Evolutionary conservation across 2,113 vertebrate species (phyloP).

Genomic region (Strix uralensis): DNA sequence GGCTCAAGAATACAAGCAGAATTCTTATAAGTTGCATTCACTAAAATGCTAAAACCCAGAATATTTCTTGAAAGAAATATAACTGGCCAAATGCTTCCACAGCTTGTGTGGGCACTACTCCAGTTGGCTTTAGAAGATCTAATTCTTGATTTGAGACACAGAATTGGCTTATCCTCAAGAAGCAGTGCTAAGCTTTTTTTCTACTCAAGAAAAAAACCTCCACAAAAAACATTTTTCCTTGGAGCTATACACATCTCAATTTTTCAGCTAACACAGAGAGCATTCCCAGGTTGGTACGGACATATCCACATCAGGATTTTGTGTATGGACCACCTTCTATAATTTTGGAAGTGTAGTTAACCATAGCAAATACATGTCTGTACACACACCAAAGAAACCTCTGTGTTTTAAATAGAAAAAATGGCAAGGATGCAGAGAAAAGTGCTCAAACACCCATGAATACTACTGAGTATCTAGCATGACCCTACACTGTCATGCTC

Average conservation of each 20-base stretch:
- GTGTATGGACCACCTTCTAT: not conserved
- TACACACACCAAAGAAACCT: not conserved
- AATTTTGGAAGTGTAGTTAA: not conserved
- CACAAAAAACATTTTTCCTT: not conserved
- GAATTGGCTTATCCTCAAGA: not conserved
- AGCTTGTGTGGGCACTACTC: not conserved
- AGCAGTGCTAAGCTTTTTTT: not conserved
- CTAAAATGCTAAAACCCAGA: not conserved
- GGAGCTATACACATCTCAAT: not conserved
- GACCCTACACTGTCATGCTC: not conserved
- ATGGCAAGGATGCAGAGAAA: not conserved
- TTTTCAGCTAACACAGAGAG: not conserved
- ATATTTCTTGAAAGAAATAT: not conserved
- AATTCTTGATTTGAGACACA: not conserved
- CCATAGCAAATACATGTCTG: not conserved
- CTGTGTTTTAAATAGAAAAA: not conserved
- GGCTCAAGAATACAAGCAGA: not conserved
- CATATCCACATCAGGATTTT: not conserved
- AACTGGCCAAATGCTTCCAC: not conserved
- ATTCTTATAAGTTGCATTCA: not conserved
- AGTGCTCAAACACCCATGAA: not conserved
- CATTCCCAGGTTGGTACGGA: not conserved
- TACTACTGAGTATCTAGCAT: not conserved
- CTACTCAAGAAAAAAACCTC: not conserved
- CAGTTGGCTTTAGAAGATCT: not conserved